Conservation (phyloP, 2,113 vertebrate genomes). For the Odocoileus hemionus region DNA sequence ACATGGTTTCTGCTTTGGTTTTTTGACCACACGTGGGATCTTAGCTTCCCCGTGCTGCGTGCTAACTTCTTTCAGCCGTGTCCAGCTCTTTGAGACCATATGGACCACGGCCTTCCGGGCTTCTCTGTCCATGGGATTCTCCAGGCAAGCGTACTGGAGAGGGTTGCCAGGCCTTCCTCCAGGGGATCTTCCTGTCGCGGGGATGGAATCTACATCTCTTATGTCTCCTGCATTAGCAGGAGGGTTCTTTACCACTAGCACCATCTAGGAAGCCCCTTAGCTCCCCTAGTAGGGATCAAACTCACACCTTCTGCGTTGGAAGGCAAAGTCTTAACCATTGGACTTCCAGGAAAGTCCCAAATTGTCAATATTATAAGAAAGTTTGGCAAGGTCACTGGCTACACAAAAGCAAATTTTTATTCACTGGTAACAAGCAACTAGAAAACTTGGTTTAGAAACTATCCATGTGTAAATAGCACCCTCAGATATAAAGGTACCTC, state of each 20-base stretch:
- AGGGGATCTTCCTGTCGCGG: neutral
- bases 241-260: neutral
- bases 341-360: neutral
- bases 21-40: neutral
- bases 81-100: neutral
- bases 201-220: neutral
- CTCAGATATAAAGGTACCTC: neutral
- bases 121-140: neutral
- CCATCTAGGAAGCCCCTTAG: neutral
- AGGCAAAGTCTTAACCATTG: neutral
- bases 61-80: neutral
- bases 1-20: neutral
- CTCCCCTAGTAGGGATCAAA: neutral
- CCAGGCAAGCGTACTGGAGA: neutral
- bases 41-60: neutral
- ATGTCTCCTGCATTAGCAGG: neutral
- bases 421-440: neutral
- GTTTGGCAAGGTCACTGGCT: neutral
- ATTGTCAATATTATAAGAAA: neutral
- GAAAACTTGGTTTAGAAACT: neutral
- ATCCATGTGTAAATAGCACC: neutral
- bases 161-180: neutral
- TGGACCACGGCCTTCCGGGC: neutral
- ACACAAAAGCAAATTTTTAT: neutral
- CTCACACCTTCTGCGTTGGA: neutral